phyloP scores from a whole-genome alignment of 2,797 vertebrate genomes.

The Pseudochromis fuscus region DNA sequence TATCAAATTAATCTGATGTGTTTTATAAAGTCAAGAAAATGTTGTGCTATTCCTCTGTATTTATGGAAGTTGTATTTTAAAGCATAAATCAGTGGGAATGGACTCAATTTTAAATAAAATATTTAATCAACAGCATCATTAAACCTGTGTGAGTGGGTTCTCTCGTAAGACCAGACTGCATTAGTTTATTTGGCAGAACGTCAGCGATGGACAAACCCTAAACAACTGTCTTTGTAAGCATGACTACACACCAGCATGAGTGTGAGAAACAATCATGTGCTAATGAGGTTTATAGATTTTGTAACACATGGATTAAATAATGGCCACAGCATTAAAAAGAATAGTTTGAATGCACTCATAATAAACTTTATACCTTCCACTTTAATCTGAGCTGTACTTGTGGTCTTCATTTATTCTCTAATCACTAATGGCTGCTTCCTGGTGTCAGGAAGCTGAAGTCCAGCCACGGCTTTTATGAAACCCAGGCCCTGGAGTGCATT shows the following conservation, averaged over 20 bases:
- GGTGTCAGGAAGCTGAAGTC: slow-evolving; percentile 10
- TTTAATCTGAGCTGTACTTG: neutral
- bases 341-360: neutral
- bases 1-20: too few species aligned
- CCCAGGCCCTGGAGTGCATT: slow-evolving; percentile 9
- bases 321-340: neutral
- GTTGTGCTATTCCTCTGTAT: neutral
- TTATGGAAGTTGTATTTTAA: too few species aligned
- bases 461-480: neutral
- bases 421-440: neutral
- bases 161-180: too few species aligned
- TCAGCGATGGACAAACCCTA: neutral
- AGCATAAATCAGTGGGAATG: too few species aligned
- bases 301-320: neutral
- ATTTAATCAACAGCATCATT: too few species aligned
- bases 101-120: too few species aligned
- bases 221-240: neutral
- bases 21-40: too few species aligned
- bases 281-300: neutral
- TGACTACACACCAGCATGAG: neutral
- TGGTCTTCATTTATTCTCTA: neutral
- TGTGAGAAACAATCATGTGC: neutral
- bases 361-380: neutral
- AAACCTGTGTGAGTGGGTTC: too few species aligned
- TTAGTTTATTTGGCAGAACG: neutral